Evolutionary conservation across 2,888 invertebrate genomes (phyloP), one percentile per base, ranked within the genome.

Genomic region (Trimorus sp.): DNA sequence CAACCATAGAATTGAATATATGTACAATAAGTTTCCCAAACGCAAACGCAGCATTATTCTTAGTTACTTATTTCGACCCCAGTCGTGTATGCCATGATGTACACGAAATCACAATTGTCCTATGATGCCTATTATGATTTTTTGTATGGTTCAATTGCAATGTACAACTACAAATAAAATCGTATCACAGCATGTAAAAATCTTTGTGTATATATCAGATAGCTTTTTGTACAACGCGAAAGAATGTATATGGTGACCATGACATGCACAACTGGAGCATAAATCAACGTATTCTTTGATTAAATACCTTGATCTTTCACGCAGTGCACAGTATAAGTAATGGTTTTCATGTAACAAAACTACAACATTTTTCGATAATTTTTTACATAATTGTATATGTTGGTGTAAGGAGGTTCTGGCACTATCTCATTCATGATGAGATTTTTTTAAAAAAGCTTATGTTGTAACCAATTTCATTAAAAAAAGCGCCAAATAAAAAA

Each of bases 11-110:
- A 69, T 66, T 62, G 53, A 75, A 71, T 58, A 59, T 79, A 82
- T 77, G 42, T 77, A 79, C 79, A 79, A 60, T 63, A 62, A 70
- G 56, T 68, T 75, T 73, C 62, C 73, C 58, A 65, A 14, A 80
- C 60, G 65, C 49, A 74, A 69, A 66, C 54, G 37, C 40, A 42
- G 62, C 68, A 14, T 45, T 45, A 8, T 40, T 38, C 8, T 49
- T 15, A 63, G n/a, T n/a, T n/a, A n/a, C n/a, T 14, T 5, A 38
- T 8, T 56, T 38, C 36, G 3, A 14, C 11, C 62, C 36, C 38
- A 69, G 56, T 77, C 56, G 38, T 38, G 36, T 63, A 58, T 42
- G 77, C 36, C 77, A 77, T 14, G 38, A 62, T 26, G 1, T 26
- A 26, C 26, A 4, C 26, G 1, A 26, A 26, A 26, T 26, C 26